Conservation (phyloP, 2,797 vertebrate species). For the Fistularia commersonii region DNA sequence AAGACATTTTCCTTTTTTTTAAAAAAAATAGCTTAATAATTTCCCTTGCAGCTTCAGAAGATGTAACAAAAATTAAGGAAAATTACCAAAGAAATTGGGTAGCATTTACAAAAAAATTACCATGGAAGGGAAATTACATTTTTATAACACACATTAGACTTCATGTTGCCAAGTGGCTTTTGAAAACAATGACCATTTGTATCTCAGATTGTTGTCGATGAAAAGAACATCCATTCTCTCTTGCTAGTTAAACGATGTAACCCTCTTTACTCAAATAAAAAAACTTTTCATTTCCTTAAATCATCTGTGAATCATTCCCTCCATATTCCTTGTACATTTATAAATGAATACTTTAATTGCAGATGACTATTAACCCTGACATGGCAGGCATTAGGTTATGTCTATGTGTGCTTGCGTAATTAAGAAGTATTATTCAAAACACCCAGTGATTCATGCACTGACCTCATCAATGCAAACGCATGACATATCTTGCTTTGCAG, state of each 20-base stretch:
- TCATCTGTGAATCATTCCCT: conserved; percentile 5
- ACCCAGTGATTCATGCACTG: conserved; percentile 54
- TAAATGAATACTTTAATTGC: conserved; percentile 2
- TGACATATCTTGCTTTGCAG: conserved; percentile 41
- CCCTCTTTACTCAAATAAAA: conserved; percentile 15
- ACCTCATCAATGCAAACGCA: conserved; percentile 58
- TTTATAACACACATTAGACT: too few relatives aligned
- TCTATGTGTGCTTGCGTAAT: conserved; percentile 32
- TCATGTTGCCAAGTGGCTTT: too few relatives aligned
- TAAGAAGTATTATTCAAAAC: conserved; percentile 42
- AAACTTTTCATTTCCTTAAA: conserved; percentile 9
- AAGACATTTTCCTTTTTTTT: too few relatives aligned
- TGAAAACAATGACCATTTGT: too few relatives aligned
- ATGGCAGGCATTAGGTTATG: neutral
- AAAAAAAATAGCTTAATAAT: too few relatives aligned
- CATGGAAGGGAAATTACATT: too few relatives aligned
- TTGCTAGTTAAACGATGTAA: conserved; percentile 9
- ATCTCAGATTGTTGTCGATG: neutral
- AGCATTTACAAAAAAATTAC: too few relatives aligned
- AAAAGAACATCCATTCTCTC: conserved; percentile 13
- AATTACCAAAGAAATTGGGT: too few relatives aligned
- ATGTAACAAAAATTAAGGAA: too few relatives aligned
- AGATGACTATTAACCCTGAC: conserved; percentile 2
- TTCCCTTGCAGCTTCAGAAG: too few relatives aligned
- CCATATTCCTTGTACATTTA: conserved; percentile 3